phyloP scores from a whole-genome alignment of 2,797 vertebrate genomes.

The Phylloscopus collybita region DNA sequence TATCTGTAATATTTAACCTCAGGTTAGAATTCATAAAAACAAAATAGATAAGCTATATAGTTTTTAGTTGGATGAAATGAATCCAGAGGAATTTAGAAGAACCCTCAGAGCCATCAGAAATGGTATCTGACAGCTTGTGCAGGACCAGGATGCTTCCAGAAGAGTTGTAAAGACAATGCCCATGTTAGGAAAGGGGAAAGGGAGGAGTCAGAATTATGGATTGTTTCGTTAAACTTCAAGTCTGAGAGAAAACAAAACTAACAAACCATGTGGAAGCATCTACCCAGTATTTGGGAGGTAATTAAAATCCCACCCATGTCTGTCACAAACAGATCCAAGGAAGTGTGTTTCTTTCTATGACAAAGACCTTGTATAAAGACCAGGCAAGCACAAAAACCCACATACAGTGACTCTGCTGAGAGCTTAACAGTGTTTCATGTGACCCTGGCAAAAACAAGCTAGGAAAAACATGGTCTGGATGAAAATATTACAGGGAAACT shows the following conservation, averaged over 20 bases:
- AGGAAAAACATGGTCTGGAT: not conserved
- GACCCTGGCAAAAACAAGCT: not conserved
- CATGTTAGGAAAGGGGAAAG: not conserved
- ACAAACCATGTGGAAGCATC: not conserved
- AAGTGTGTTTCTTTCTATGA: not conserved
- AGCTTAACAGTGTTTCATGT: not conserved
- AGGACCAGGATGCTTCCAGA: not conserved
- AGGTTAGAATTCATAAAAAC: not conserved
- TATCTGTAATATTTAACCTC: not conserved
- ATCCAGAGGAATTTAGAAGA: not conserved
- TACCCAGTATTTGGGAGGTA: not conserved
- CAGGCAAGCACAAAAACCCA: not conserved
- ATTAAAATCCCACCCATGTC: not conserved
- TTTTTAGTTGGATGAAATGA: not conserved
- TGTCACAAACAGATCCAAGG: not conserved
- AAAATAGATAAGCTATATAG: not conserved
- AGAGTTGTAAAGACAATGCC: not conserved
- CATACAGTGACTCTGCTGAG: not conserved
- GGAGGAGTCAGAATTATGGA: not conserved
- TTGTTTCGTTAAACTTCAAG: not conserved
- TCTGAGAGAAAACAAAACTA: not conserved
- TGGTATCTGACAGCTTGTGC: not conserved
- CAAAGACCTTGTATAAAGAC: not conserved
- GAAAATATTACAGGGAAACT: not conserved
- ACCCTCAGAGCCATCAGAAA: not conserved